Evolutionary conservation across 1,140 invertebrate genomes (phyloP).

Genomic region (Copidosoma floridanum): DNA sequence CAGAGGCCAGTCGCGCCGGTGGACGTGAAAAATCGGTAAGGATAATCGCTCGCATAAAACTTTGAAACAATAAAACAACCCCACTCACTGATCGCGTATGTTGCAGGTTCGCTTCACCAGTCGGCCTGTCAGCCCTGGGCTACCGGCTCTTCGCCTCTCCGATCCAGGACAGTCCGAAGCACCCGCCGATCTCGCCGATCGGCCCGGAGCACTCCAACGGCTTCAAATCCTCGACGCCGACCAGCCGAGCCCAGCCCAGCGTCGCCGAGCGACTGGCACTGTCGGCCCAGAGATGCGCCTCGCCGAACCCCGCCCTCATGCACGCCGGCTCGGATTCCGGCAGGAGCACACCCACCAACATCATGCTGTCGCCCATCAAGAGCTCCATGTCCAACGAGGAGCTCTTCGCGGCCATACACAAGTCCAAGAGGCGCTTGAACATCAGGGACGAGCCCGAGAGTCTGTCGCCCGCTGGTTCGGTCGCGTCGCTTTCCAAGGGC

Average conservation of each 20-base stretch:
- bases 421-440: conserved; percentile 73
- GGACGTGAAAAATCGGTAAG: conserved; percentile 49
- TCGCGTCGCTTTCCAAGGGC: conserved; percentile 37
- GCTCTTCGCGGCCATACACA: conserved; percentile 74
- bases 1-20: conserved; percentile 28
- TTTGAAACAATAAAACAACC: no score
- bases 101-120: conserved; percentile 45
- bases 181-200: conserved; percentile 46
- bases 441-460: conserved; percentile 62
- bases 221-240: conserved; percentile 46
- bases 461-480: conserved; percentile 57
- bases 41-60: not conserved
- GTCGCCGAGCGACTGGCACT: conserved; percentile 40
- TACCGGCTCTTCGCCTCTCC: conserved; percentile 51
- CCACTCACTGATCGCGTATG: no score
- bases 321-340: conserved; percentile 25
- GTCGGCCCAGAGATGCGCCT: conserved; percentile 31
- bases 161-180: conserved; percentile 32
- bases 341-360: conserved; percentile 48
- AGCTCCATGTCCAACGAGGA: conserved; percentile 76
- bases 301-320: conserved; percentile 19
- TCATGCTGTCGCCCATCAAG: conserved; percentile 64
- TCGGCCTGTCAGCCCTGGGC: conserved; percentile 44
- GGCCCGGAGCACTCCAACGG: conserved; percentile 35
- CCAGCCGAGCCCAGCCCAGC: conserved; percentile 30